Evolutionary conservation across 2,888 invertebrate species (phyloP).

Genomic region (Caenorhabditis zanzibari): DNA sequence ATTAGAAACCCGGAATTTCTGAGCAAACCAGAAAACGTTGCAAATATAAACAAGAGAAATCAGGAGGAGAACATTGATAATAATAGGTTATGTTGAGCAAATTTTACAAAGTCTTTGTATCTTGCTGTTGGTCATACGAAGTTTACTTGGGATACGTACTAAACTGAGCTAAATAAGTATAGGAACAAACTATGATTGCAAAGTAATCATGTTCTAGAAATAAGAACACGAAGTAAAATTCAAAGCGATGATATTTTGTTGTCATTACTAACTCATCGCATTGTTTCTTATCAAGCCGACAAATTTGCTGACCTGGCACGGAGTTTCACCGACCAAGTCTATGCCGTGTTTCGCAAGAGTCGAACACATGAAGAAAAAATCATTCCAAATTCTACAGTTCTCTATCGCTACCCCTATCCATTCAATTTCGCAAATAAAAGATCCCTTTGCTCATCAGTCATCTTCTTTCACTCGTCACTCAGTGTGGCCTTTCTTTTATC

Average conservation of each 20-base stretch:
- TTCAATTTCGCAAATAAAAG: slow-evolving; percentile 4
- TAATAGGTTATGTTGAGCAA: not conserved
- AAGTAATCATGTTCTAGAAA: not conserved
- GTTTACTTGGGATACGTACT: not conserved
- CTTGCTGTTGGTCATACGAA: not conserved
- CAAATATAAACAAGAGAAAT: not conserved
- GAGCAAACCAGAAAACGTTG: not conserved
- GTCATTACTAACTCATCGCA: slow-evolving; percentile 14
- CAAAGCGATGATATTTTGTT: slow-evolving; percentile 15
- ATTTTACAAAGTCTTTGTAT: not conserved
- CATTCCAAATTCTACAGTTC: slow-evolving; percentile 19
- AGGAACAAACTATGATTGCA: too few relatives aligned
- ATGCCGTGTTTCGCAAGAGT: slow-evolving; percentile 7
- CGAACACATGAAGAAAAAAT: slow-evolving; percentile 4
- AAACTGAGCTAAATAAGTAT: not conserved
- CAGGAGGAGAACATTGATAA: slow-evolving; percentile 41
- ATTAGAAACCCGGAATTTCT: not conserved
- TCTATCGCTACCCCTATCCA: too few relatives aligned
- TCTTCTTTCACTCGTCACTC: slow-evolving; percentile 66
- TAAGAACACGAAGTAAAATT: slow-evolving; percentile 1
- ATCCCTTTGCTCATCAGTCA: slow-evolving; percentile 62
- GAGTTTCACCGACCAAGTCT: slow-evolving; percentile 25
- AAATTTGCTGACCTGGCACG: slow-evolving; percentile 30
- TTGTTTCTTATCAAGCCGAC: slow-evolving; percentile 18
- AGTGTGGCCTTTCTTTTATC: slow-evolving; percentile 61